Conservation (phyloP, 2,797 vertebrate genomes). For the Tenualosa ilisha region DNA sequence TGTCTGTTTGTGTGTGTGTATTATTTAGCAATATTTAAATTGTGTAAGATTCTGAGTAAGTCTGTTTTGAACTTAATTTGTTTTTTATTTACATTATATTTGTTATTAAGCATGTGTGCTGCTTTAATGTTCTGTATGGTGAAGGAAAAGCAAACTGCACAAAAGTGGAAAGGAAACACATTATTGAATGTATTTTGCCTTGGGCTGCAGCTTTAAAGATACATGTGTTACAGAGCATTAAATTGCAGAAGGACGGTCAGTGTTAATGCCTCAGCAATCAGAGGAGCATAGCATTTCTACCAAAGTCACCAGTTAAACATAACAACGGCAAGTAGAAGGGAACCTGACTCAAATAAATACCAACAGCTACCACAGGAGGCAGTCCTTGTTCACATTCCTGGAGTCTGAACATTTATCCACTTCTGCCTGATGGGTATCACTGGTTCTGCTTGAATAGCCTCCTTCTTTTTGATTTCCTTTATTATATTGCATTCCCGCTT, state of each 20-base stretch:
- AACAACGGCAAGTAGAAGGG: neutral
- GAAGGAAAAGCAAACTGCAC: conserved; percentile 23
- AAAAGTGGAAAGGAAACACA: neutral
- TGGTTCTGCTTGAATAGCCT: neutral
- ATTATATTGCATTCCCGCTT: conserved; percentile 15
- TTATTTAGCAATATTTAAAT: neutral
- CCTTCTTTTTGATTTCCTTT: conserved; percentile 14
- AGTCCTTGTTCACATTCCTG: neutral
- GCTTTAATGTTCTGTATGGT: conserved; percentile 39
- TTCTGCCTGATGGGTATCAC: neutral
- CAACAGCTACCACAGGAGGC: conserved; percentile 34
- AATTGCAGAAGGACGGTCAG: conserved; percentile 46
- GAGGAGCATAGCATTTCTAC: neutral
- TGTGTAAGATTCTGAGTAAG: neutral
- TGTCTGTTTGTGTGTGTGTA: neutral
- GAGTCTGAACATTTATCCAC: neutral
- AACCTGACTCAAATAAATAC: conserved; percentile 23
- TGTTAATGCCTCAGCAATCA: conserved; percentile 41
- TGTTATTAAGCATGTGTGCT: conserved; percentile 30
- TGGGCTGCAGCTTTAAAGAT: conserved; percentile 44
- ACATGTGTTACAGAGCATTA: conserved; percentile 47
- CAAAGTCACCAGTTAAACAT: neutral
- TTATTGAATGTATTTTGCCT: conserved; percentile 43
- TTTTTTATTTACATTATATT: neutral
- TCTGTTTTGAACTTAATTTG: conserved; percentile 37